Conservation (phyloP, 2,797 vertebrate genomes). For the Lagocephalus sceleratus region DNA sequence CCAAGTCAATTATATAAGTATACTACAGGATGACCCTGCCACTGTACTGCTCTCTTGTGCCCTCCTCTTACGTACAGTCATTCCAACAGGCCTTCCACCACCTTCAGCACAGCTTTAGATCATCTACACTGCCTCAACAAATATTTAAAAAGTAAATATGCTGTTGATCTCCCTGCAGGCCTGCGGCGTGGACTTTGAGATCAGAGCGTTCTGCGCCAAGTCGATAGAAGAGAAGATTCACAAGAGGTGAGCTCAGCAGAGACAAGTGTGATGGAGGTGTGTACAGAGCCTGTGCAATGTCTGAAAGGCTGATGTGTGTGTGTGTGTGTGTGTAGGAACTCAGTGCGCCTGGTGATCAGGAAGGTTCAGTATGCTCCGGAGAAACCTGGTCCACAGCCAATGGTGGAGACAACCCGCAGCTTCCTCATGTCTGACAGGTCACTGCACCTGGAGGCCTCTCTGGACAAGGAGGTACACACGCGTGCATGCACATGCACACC, state of each 20-base stretch:
- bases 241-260: constrained; percentile 66
- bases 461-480: constrained; percentile 90
- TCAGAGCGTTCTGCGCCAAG: constrained; percentile 82
- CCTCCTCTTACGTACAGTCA: too few relatives aligned
- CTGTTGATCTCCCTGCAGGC: constrained; percentile 70
- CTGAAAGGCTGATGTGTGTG: neutral
- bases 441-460: constrained; percentile 90
- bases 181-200: constrained; percentile 79
- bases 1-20: too few relatives aligned
- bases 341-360: constrained; percentile 91
- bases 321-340: constrained; percentile 78
- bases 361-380: constrained; percentile 97
- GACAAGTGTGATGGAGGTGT: neutral
- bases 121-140: neutral
- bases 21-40: too few relatives aligned
- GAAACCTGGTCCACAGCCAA: constrained; percentile 91
- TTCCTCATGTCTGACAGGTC: constrained; percentile 98
- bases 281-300: neutral
- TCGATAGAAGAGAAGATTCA: constrained; percentile 83
- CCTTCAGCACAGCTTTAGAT: neutral
- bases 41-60: too few relatives aligned
- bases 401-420: constrained; percentile 93
- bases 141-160: neutral
- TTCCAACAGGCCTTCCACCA: too few relatives aligned
- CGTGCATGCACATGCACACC: constrained; percentile 5